Evolutionary conservation across 2,113 vertebrate species (phyloP).

Genomic region (Apodemus speciosus): DNA sequence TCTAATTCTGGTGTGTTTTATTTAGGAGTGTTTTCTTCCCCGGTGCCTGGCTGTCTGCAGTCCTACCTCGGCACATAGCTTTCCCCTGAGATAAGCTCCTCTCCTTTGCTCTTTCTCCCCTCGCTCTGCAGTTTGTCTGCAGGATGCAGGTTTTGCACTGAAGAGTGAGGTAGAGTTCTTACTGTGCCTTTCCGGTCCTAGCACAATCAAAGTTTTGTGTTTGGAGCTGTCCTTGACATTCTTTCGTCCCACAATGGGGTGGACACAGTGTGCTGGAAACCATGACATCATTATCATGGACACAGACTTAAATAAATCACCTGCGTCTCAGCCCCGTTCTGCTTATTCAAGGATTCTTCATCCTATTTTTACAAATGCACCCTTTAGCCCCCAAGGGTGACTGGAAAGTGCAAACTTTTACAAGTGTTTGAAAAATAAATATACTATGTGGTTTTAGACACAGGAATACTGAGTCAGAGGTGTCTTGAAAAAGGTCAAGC

Average conservation of each 20-base stretch:
- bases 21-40: conserved; percentile 91
- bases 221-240: conserved; percentile 98
- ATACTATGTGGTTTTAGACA: conserved; percentile 84
- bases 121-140: conserved; percentile 89
- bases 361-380: conserved; percentile 86
- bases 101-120: conserved; percentile 87
- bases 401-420: conserved; percentile 90
- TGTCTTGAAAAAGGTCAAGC: conserved; percentile 79
- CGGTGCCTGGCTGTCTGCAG: conserved; percentile 97
- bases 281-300: conserved; percentile 97
- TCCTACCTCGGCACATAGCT: conserved; percentile 98
- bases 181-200: conserved; percentile 91
- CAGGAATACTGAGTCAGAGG: conserved; percentile 82
- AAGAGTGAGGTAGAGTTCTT: conserved; percentile 89
- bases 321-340: conserved; percentile 90
- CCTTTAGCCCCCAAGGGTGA: conserved; percentile 88
- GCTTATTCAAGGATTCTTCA: conserved; percentile 90
- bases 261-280: conserved; percentile 94
- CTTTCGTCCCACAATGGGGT: conserved; percentile 94
- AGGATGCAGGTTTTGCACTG: conserved; percentile 91
- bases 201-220: conserved; percentile 93
- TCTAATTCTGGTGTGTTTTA: conserved; percentile 90
- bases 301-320: conserved; percentile 97
- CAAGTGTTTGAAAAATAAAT: conserved; percentile 98
- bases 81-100: conserved; percentile 95